Percentiles rank a stretch among this genome's conserved stretches.
Conservation (phyloP, 2,888 invertebrate genomes). For the Pediacus dermestoides region DNA sequence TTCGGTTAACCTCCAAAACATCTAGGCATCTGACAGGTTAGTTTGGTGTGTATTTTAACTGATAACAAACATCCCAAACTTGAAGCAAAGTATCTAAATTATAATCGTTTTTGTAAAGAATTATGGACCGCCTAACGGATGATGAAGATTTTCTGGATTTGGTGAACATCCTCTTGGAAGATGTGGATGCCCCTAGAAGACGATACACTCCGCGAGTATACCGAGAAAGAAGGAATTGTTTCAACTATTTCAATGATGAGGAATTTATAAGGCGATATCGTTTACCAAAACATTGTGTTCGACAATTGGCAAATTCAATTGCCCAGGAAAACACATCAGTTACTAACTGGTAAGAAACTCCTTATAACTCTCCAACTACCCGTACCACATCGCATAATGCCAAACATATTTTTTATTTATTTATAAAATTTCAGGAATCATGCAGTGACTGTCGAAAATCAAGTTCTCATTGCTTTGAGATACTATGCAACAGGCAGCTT, state of each 20-base stretch:
- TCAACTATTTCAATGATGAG: constrained; percentile 2
- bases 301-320: not conserved
- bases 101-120: not conserved
- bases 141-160: constrained; percentile 5
- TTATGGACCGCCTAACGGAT: not conserved
- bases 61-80: not conserved
- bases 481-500: constrained; percentile 14
- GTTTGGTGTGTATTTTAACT: too few species aligned
- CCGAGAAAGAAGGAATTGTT: not conserved
- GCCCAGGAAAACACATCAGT: constrained; percentile 7
- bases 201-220: not conserved
- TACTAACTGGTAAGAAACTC: constrained; percentile 7
- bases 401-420: too few species aligned
- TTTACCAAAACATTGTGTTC: not conserved
- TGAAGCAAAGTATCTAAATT: not conserved
- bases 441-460: not conserved
- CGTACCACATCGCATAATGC: too few species aligned
- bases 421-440: not conserved
- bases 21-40: too few species aligned
- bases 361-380: not conserved
- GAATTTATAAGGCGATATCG: constrained; percentile 3
- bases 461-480: constrained; percentile 8
- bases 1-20: too few species aligned
- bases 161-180: not conserved
- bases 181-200: not conserved